Conservation (phyloP, 2,797 vertebrate genomes). For the Lacerta viridis region DNA sequence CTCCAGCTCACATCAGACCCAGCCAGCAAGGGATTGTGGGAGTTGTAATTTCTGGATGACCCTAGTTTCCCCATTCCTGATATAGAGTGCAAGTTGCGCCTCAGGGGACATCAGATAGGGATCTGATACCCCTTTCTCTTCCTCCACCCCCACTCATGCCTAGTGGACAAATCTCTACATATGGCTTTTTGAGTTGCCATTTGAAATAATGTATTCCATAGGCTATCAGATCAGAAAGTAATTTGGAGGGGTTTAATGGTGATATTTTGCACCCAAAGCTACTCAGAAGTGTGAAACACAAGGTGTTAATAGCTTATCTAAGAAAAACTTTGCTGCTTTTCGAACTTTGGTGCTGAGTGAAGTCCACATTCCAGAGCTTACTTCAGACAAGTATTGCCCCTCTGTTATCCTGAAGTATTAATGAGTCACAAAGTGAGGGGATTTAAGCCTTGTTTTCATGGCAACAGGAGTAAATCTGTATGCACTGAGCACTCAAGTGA, state of each 20-base stretch:
- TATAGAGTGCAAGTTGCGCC: neutral
- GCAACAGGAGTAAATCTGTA: constrained; percentile 3
- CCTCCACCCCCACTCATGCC: neutral
- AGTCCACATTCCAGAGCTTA: constrained; percentile 18
- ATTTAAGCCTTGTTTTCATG: constrained; percentile 16
- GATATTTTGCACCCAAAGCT: neutral
- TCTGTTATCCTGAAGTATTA: constrained; percentile 8
- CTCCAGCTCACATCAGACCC: too few relatives aligned
- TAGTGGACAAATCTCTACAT: neutral
- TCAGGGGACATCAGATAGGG: neutral
- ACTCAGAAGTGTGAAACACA: neutral
- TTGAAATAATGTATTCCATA: neutral
- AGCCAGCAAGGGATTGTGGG: too few relatives aligned
- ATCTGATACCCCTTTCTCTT: neutral
- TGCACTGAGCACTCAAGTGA: constrained; percentile 8
- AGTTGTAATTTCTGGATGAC: too few relatives aligned
- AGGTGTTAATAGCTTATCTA: neutral
- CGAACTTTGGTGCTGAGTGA: neutral
- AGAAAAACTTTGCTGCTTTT: neutral
- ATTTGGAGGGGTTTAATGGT: neutral
- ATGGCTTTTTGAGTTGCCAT: neutral
- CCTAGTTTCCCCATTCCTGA: neutral
- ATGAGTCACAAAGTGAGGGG: constrained; percentile 18
- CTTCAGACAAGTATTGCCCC: neutral
- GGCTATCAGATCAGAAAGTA: neutral